phyloP scores from a whole-genome alignment of 2,113 vertebrate genomes.

The Boulengeromyrus knoepffleri region DNA sequence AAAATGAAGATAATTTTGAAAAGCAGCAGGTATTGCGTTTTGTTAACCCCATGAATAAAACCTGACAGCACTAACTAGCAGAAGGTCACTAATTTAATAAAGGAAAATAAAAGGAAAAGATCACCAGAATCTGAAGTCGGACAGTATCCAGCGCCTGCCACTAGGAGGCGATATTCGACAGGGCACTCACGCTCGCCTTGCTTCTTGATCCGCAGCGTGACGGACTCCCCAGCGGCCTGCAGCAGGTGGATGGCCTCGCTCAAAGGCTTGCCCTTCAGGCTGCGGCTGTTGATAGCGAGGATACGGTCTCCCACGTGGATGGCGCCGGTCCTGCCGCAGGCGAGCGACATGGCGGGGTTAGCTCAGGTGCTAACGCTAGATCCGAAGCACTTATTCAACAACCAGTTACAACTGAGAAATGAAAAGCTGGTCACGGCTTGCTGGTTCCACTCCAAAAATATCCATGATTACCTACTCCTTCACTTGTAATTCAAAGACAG shows the following conservation, averaged over 20 bases:
- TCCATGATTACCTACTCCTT: background rate
- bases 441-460: background rate
- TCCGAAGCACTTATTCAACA: background rate
- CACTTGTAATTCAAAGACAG: background rate
- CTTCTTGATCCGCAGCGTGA: conserved; percentile 98
- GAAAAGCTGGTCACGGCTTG: background rate
- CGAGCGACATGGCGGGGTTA: background rate
- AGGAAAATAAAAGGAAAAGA: background rate
- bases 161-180: background rate
- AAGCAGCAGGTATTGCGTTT: background rate
- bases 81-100: background rate
- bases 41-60: background rate
- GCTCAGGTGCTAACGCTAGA: background rate
- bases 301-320: conserved; percentile 96
- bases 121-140: background rate
- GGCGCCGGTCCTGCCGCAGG: conserved; percentile 77
- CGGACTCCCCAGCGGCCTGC: conserved; percentile 95
- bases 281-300: conserved; percentile 95
- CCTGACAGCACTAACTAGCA: background rate
- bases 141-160: background rate
- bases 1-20: background rate
- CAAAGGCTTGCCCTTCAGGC: conserved; percentile 93
- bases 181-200: conserved; percentile 82
- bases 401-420: background rate
- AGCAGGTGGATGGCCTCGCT: conserved; percentile 96